Conservation (phyloP, 2,797 vertebrate species). For the Hydrolagus colliei region DNA sequence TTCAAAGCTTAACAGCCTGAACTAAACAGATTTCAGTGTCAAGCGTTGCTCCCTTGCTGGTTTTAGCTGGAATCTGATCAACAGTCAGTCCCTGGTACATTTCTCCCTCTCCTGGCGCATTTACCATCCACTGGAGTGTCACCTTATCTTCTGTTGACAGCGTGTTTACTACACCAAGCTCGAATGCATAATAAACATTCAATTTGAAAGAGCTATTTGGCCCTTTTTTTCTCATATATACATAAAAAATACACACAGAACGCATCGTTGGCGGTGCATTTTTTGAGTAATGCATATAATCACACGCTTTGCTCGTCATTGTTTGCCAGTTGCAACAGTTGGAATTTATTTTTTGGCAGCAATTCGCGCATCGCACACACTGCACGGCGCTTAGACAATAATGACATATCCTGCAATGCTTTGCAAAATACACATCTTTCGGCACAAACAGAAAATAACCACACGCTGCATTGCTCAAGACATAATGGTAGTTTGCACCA, state of each 20-base stretch:
- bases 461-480: neutral
- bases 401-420: neutral
- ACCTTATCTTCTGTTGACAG: neutral
- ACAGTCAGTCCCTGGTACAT: neutral
- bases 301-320: no score
- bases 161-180: neutral
- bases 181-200: neutral
- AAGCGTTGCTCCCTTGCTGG: neutral
- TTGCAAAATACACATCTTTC: neutral
- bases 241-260: neutral
- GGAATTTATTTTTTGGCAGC: neutral
- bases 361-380: neutral
- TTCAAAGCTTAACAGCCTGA: neutral
- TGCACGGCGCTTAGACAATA: no score
- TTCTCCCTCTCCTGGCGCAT: neutral
- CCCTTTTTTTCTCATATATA: neutral
- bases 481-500: neutral
- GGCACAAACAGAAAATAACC: neutral
- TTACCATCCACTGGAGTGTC: neutral
- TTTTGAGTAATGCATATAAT: neutral
- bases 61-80: no score
- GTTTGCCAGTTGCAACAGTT: neutral
- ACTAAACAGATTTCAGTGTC: neutral
- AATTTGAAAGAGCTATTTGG: neutral
- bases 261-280: neutral